These are phyloP conservation scores for Clarias pachynema DNA, from an alignment of 2,797 vertebrate genomes.

Conservation along the genomic window DNA sequence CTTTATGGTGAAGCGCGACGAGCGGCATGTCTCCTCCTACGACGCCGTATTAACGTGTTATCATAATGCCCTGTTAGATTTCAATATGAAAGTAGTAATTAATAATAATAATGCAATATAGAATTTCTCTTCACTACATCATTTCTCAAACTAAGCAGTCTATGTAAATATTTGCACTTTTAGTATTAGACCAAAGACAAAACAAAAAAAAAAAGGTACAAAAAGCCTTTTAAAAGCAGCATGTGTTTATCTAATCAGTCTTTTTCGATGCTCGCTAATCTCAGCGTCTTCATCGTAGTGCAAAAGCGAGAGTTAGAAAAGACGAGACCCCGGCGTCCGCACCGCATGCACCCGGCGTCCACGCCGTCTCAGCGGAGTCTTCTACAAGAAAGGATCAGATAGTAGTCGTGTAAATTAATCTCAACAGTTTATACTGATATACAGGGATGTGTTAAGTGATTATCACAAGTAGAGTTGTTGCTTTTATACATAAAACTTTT, in stretches of 20 bases:
- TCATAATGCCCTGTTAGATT: slow-evolving; percentile 45
- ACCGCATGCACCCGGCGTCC: background rate
- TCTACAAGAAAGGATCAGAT: slow-evolving; percentile 66
- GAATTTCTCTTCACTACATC: slow-evolving; percentile 19
- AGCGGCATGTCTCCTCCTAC: background rate
- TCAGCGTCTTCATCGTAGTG: slow-evolving; percentile 70
- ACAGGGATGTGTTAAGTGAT: background rate
- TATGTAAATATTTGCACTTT: slow-evolving; percentile 14
- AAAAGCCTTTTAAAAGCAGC: slow-evolving; percentile 48
- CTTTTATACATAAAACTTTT: background rate
- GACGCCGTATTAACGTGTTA: background rate
- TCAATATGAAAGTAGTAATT: slow-evolving; percentile 50
- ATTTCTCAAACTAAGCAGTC: slow-evolving; percentile 9
- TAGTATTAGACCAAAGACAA: background rate
- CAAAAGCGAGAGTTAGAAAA: slow-evolving; percentile 74
- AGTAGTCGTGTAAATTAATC: background rate
- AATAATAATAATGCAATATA: slow-evolving; percentile 13
- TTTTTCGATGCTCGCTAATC: slow-evolving; percentile 46
- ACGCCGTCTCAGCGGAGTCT: slow-evolving; percentile 81
- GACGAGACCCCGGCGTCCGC: slow-evolving; percentile 47
- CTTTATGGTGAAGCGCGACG: slow-evolving; percentile 14
- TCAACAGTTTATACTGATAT: background rate
- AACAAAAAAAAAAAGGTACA: slow-evolving; percentile 38
- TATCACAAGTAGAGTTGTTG: background rate
- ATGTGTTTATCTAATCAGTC: slow-evolving; percentile 65